Evolutionary conservation across 2,888 invertebrate species (phyloP).

Genomic region (Temnothorax ravouxi): DNA sequence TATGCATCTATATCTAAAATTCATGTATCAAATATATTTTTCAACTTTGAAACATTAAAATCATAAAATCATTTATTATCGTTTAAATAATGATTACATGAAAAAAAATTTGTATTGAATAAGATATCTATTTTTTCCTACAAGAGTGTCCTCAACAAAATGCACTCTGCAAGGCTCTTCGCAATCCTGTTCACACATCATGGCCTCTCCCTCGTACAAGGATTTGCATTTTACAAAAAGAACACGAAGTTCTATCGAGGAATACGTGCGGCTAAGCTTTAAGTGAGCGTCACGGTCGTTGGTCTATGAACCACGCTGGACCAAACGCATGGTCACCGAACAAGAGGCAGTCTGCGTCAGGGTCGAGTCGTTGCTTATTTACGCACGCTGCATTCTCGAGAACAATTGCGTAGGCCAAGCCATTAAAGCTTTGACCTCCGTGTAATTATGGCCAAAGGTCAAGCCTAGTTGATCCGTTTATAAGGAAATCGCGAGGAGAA

Average conservation of each 20-base stretch:
- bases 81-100: too few species aligned
- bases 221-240: constrained; percentile 75
- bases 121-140: not conserved
- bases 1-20: not conserved
- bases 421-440: constrained; percentile 73
- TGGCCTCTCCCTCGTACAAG: constrained; percentile 59
- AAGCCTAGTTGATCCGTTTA: constrained; percentile 60
- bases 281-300: constrained; percentile 60
- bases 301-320: constrained; percentile 67
- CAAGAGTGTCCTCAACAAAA: constrained; percentile 56
- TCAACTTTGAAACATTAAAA: not conserved
- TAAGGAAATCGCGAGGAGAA: constrained; percentile 63
- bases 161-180: constrained; percentile 53
- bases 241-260: constrained; percentile 64
- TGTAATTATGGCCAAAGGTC: constrained; percentile 69
- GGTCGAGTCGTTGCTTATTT: constrained; percentile 73
- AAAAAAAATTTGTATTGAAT: not conserved
- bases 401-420: constrained; percentile 73
- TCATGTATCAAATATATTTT: not conserved
- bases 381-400: constrained; percentile 70
- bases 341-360: constrained; percentile 71
- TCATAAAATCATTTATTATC: not conserved
- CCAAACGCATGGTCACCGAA: constrained; percentile 61
- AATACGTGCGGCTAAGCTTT: constrained; percentile 63
- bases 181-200: constrained; percentile 72